Evolutionary conservation across 2,888 invertebrate species (phyloP), one percentile per base, ranked within the genome.

Genomic region (Philonicus albiceps): DNA sequence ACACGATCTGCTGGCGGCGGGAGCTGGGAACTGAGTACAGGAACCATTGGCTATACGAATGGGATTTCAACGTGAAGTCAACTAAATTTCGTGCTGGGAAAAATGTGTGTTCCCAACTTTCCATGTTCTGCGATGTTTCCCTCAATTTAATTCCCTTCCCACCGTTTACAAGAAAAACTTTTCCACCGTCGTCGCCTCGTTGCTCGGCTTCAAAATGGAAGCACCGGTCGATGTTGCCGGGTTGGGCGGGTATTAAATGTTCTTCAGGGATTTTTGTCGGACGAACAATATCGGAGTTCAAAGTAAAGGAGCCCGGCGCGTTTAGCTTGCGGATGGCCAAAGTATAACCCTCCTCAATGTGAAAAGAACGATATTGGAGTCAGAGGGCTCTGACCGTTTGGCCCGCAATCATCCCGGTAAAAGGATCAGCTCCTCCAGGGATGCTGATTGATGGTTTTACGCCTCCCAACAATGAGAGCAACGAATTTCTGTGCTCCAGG

Each of bases 31-130:
- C 7, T n/a, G 84, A 43, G 27, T 16, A 11, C 55, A 43, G 83
- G 73, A 34, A 34, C n/a, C 13, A 8, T 73, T 43, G 73, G 4
- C 27, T 73, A 84, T 73, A 84, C 73, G 84, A 84, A 84, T 73
- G 8, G 84, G 73, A 84, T 84, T 84, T 84, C 73, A 84, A 84
- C 84, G 16, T 84, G 11, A 73, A 84, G 84, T 84, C 84, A 84
- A 84, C 73, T 84, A 49, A 73, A 84, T 84, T 84, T 40, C 73
- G 84, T 84, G 40, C 34, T 87, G 53, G 85, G 85, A 64, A 87
- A 87, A 87, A 78, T 85, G 87, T 85, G 87, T 85, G n/a, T 78
- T 87, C 78, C 87, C 72, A 87, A 87, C 87, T 87, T 87, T 85
- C 80, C 85, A 74, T 87, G 83, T 87, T 87, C 75, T 83, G 64